phyloP scores from a whole-genome alignment of 2,888 invertebrate genomes.

The Sylvicola cinctus region DNA sequence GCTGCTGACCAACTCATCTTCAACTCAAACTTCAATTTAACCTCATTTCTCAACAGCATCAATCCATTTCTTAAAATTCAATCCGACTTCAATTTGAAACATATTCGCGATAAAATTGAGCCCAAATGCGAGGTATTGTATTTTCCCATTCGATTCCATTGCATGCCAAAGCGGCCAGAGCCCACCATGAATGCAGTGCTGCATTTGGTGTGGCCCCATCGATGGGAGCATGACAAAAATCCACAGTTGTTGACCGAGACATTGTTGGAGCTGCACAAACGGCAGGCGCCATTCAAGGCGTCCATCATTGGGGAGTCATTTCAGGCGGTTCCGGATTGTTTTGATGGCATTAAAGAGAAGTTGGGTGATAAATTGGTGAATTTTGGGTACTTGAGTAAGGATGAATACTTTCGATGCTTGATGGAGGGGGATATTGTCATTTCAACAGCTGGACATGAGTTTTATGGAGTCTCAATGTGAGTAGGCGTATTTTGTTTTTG shows the following conservation, averaged over 20 bases:
- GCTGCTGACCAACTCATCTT: conserved; percentile 46
- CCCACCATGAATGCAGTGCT: conserved; percentile 14
- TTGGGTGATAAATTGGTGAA: conserved; percentile 28
- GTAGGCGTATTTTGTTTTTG: conserved; percentile 11
- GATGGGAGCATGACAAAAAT: conserved; percentile 62
- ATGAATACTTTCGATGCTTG: conserved; percentile 35
- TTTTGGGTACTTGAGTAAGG: conserved; percentile 37
- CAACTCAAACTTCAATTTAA: conserved; percentile 46
- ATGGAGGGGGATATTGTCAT: conserved; percentile 38
- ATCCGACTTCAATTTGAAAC: conserved; percentile 39
- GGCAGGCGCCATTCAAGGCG: conserved; percentile 32
- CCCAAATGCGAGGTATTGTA: conserved; percentile 40
- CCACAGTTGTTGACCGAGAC: conserved; percentile 40
- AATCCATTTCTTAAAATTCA: conserved; percentile 37
- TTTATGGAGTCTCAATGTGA: conserved; percentile 56
- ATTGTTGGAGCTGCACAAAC: conserved; percentile 27
- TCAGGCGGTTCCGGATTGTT: conserved; percentile 35
- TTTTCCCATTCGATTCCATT: conserved; percentile 33
- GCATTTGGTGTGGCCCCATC: conserved; percentile 52
- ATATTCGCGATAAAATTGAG: conserved; percentile 30
- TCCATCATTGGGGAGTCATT: conserved; percentile 40
- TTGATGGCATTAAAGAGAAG: conserved; percentile 29
- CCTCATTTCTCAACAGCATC: conserved; percentile 41
- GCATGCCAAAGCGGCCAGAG: conserved; percentile 16
- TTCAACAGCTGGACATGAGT: conserved; percentile 54